Evolutionary conservation across 2,113 vertebrate genomes (phyloP).

Genomic region (Pandion haliaetus): DNA sequence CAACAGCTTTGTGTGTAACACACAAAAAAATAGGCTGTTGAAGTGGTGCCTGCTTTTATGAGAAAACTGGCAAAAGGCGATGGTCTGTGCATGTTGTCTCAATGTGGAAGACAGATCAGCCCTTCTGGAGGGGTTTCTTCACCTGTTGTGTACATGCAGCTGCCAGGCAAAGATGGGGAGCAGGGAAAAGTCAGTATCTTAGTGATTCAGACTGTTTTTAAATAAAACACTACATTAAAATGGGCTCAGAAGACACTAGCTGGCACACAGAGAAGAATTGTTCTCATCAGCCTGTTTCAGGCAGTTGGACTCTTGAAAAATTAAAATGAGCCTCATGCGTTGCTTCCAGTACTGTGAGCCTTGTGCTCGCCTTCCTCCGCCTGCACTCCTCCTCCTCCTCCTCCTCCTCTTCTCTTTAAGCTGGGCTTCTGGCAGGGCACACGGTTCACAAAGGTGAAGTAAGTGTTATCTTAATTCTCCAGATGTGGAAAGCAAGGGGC

Average conservation of each 20-base stretch:
- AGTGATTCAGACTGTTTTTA: background rate
- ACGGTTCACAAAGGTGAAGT: background rate
- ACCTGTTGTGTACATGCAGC: background rate
- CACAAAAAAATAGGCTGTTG: background rate
- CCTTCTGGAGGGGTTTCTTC: background rate
- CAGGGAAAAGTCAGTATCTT: background rate
- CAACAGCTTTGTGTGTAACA: constrained; percentile 5
- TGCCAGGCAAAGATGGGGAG: background rate
- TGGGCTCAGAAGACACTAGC: background rate
- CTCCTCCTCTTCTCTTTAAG: background rate
- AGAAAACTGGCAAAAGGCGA: constrained; percentile 8
- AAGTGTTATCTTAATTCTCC: background rate
- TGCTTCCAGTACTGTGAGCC: background rate
- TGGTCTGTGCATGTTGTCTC: background rate
- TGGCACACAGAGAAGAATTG: background rate
- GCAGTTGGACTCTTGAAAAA: background rate
- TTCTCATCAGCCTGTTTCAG: background rate
- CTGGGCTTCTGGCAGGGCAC: background rate
- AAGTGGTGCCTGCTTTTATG: constrained; percentile 29
- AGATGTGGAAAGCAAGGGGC: background rate
- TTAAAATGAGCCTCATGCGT: background rate
- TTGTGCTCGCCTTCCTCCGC: background rate
- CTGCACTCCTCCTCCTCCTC: background rate
- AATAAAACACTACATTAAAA: background rate
- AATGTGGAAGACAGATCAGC: background rate